Evolutionary conservation across 2,113 vertebrate genomes (phyloP).

Genomic region (Gobiocypris rarus): DNA sequence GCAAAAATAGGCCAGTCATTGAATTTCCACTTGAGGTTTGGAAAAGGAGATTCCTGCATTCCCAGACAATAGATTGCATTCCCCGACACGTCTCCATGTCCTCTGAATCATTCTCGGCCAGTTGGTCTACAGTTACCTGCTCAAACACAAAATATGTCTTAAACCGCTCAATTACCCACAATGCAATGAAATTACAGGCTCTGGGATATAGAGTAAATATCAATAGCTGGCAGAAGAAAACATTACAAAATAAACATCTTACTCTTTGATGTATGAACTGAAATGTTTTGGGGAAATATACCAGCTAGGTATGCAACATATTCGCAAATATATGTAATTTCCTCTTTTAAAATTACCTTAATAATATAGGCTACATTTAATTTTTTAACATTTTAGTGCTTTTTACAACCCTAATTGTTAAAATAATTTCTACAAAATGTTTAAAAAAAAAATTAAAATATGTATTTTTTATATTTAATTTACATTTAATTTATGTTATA

Average conservation of each 20-base stretch:
- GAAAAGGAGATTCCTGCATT: constrained; percentile 75
- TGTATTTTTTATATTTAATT: too few relatives aligned
- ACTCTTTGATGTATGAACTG: neutral
- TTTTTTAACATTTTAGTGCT: too few relatives aligned
- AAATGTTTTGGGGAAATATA: neutral
- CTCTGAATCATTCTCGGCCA: constrained; percentile 67
- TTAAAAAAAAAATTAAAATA: too few relatives aligned
- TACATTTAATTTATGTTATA: too few relatives aligned
- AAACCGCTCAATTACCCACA: constrained; percentile 50
- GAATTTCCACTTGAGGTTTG: constrained; percentile 69
- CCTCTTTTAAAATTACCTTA: neutral
- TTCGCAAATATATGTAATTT: neutral
- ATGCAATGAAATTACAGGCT: constrained; percentile 22
- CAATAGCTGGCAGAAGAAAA: neutral
- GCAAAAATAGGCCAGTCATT: constrained; percentile 60
- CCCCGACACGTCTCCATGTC: constrained; percentile 65
- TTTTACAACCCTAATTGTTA: neutral
- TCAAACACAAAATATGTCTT: constrained; percentile 36
- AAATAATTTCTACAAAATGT: too few relatives aligned
- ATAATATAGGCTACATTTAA: neutral
- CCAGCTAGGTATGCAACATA: neutral
- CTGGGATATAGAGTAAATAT: neutral
- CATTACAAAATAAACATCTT: neutral
- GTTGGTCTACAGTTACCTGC: constrained; percentile 31
- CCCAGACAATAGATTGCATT: constrained; percentile 80